phyloP scores from a whole-genome alignment of 2,888 invertebrate species.

The Tetragonula carbonaria region DNA sequence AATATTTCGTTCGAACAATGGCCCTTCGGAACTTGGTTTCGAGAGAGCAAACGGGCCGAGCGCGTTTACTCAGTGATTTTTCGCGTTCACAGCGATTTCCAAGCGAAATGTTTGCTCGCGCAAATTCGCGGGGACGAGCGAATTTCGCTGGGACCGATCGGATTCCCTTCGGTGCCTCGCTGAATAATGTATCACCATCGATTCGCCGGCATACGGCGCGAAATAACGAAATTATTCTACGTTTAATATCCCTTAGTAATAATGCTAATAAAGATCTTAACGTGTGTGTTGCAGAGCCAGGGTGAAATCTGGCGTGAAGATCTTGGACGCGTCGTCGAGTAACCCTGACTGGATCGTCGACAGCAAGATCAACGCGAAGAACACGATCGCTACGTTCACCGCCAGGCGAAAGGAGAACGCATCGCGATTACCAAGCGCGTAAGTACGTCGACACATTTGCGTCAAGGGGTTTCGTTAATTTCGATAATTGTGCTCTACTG shows the following conservation, averaged over 20 bases:
- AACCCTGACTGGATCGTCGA: conserved; percentile 94
- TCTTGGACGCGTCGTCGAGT: conserved; percentile 92
- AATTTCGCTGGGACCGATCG: conserved; percentile 4
- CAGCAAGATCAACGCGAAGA: conserved; percentile 93
- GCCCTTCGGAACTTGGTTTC: background rate
- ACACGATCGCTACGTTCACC: conserved; percentile 95
- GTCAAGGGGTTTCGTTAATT: background rate
- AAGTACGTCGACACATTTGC: conserved; percentile 65
- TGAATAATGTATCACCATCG: conserved; percentile 24
- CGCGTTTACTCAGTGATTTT: conserved; percentile 13
- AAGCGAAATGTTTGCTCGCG: conserved; percentile 8
- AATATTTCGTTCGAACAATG: no score
- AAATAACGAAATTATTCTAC: background rate
- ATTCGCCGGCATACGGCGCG: background rate
- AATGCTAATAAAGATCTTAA: background rate
- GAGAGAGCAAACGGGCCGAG: background rate
- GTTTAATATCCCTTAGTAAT: background rate
- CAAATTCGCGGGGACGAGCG: background rate
- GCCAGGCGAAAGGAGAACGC: conserved; percentile 88
- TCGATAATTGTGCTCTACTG: background rate
- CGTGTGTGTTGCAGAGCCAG: conserved; percentile 88
- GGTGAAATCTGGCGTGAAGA: conserved; percentile 94
- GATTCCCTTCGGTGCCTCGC: background rate
- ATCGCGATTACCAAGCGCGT: conserved; percentile 78
- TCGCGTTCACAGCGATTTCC: background rate